A percentile compares a stretch with the other conserved stretches of the same genome.
Evolutionary conservation across 2,797 vertebrate genomes (phyloP).

Genomic region (Acanthopagrus latus): DNA sequence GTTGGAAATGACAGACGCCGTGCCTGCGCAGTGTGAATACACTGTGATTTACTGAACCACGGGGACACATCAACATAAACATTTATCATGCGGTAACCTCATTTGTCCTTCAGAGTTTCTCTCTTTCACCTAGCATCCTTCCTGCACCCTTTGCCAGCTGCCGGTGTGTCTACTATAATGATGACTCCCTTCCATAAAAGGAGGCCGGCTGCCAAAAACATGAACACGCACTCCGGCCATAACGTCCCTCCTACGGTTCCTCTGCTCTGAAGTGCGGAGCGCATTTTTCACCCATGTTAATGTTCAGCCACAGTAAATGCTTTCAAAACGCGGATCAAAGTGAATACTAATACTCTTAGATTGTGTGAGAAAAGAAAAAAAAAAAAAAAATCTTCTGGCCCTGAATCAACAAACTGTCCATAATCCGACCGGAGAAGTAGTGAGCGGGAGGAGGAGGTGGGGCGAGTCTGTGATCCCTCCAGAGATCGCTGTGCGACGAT

Average conservation of each 20-base stretch:
- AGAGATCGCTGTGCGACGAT: slow-evolving; percentile 18
- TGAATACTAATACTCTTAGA: slow-evolving; percentile 2
- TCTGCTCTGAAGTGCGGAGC: slow-evolving; percentile 44
- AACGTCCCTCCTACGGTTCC: slow-evolving; percentile 58
- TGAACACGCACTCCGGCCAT: slow-evolving; percentile 64
- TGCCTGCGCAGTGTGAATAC: not conserved
- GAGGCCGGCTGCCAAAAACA: slow-evolving; percentile 68
- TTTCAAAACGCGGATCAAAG: slow-evolving; percentile 45
- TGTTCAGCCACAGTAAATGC: slow-evolving; percentile 37
- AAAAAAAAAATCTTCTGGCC: not conserved
- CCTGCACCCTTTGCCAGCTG: slow-evolving; percentile 54
- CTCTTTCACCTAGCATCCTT: slow-evolving; percentile 52
- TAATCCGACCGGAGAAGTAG: slow-evolving; percentile 18
- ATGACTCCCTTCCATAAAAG: slow-evolving; percentile 60
- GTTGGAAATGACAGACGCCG: slow-evolving; percentile 25
- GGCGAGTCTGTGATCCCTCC: slow-evolving; percentile 12
- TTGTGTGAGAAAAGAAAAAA: not conserved
- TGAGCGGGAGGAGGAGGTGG: not conserved
- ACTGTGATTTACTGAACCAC: slow-evolving; percentile 22
- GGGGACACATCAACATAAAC: slow-evolving; percentile 38
- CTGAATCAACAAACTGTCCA: slow-evolving; percentile 18
- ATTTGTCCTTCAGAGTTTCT: slow-evolving; percentile 53
- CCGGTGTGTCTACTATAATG: slow-evolving; percentile 66
- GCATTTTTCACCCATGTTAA: slow-evolving; percentile 32
- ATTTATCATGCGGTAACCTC: slow-evolving; percentile 41